These are phyloP conservation scores for Ectropis crepuscularia DNA, from an alignment of 2,888 invertebrate species.

Conservation along the genomic window DNA sequence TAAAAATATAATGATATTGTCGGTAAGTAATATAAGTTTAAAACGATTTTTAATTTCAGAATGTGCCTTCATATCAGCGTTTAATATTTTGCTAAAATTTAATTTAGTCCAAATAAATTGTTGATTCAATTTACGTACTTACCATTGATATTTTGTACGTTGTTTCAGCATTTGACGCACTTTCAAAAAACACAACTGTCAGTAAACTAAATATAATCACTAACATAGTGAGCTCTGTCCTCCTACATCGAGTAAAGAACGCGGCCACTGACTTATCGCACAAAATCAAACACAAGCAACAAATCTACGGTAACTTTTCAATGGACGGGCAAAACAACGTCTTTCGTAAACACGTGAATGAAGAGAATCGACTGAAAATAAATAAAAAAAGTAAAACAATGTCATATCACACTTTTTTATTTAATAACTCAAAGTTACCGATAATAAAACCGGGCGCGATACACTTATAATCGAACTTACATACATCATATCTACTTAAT, in stretches of 20 bases:
- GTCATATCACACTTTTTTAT: constrained; percentile 49
- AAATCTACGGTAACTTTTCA: constrained; percentile 3
- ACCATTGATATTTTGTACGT: constrained; percentile 69
- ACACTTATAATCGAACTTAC: constrained; percentile 1
- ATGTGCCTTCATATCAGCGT: too few relatives aligned
- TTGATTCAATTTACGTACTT: constrained; percentile 40
- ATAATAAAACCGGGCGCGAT: constrained; percentile 34
- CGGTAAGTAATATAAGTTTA: too few relatives aligned
- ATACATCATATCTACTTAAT: constrained; percentile 7
- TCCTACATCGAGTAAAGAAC: constrained; percentile 3
- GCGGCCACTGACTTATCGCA: not conserved
- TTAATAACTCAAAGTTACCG: constrained; percentile 49
- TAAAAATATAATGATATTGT: too few relatives aligned
- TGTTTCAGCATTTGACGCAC: constrained; percentile 33
- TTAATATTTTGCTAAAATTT: too few relatives aligned
- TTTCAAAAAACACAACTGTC: constrained; percentile 11
- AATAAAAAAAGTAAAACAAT: constrained; percentile 46
- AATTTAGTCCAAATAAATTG: too few relatives aligned
- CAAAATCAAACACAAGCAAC: constrained; percentile 9
- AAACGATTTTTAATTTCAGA: too few relatives aligned
- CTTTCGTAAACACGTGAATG: constrained; percentile 31
- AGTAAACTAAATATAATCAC: constrained; percentile 20
- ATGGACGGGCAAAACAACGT: constrained; percentile 13
- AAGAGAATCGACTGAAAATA: constrained; percentile 27
- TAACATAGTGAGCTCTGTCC: constrained; percentile 13